Evolutionary conservation across 2,113 vertebrate genomes (phyloP).

Genomic region (Tapirus terrestris): DNA sequence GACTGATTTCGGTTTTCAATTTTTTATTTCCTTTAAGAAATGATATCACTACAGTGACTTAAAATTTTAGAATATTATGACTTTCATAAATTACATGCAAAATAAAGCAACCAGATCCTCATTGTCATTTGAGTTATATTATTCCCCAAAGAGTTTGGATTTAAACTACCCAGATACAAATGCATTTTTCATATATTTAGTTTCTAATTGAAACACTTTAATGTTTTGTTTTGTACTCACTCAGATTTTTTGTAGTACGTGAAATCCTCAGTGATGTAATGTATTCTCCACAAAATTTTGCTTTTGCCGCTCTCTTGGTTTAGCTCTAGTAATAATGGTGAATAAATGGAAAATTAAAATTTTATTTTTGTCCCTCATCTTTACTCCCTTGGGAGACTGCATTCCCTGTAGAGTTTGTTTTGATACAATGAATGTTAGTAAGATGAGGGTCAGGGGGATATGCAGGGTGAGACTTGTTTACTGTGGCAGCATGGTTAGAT

Average conservation of each 20-base stretch:
- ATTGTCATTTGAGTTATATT: not conserved
- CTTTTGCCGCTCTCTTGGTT: not conserved
- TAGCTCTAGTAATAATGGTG: not conserved
- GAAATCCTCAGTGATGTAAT: not conserved
- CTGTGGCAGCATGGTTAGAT: no score
- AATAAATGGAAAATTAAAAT: not conserved
- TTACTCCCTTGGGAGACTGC: not conserved
- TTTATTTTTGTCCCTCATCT: not conserved
- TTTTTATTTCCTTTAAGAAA: slow-evolving; percentile 16
- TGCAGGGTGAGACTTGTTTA: not conserved
- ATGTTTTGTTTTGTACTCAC: not conserved
- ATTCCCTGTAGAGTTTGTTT: not conserved
- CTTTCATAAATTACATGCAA: not conserved
- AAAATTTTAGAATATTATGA: not conserved
- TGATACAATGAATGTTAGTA: not conserved
- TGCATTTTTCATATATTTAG: not conserved
- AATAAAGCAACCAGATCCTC: not conserved
- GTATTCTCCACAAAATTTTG: not conserved
- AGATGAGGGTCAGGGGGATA: not conserved
- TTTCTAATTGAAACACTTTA: not conserved
- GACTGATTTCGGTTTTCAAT: not conserved
- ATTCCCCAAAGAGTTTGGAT: not conserved
- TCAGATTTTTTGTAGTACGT: not conserved
- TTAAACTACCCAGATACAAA: not conserved
- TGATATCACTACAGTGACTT: not conserved